Percentiles rank a stretch among this genome's conserved stretches.
Evolutionary conservation across 1,140 invertebrate species (phyloP).

Genomic region (Pseudomyrmex concolor): DNA sequence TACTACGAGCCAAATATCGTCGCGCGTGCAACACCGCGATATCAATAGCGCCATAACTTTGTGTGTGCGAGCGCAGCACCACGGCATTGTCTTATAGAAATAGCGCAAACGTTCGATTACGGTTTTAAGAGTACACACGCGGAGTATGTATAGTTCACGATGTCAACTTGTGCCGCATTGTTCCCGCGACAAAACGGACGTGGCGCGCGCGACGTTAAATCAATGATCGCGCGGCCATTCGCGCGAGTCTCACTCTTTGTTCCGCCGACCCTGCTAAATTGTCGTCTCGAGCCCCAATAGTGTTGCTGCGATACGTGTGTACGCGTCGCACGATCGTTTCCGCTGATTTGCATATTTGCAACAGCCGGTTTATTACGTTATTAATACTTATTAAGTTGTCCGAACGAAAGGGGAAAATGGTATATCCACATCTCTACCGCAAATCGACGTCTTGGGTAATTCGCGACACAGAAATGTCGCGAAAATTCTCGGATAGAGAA

Average conservation of each 20-base stretch:
- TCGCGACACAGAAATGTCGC: background rate
- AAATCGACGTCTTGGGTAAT: background rate
- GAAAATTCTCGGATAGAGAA: background rate
- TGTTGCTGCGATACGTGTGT: background rate
- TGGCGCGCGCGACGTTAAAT: slow-evolving; percentile 42
- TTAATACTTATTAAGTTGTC: slow-evolving; percentile 48
- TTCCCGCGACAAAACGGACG: slow-evolving; percentile 35
- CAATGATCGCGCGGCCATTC: slow-evolving; percentile 49
- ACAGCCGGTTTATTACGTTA: slow-evolving; percentile 26
- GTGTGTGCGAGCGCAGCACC: background rate
- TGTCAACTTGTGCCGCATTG: slow-evolving; percentile 44
- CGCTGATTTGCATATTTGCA: slow-evolving; percentile 20
- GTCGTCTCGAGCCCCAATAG: slow-evolving; percentile 38
- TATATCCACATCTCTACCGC: slow-evolving; percentile 7
- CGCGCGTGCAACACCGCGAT: background rate
- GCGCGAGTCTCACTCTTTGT: slow-evolving; percentile 34
- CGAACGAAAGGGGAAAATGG: slow-evolving; percentile 25
- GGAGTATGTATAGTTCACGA: slow-evolving; percentile 43
- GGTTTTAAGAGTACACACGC: slow-evolving; percentile 42
- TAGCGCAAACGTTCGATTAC: slow-evolving; percentile 44
- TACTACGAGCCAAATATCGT: slow-evolving; percentile 6
- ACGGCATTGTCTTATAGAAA: slow-evolving; percentile 51
- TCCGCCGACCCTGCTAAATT: slow-evolving; percentile 42
- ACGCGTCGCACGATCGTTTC: background rate
- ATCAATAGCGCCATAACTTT: background rate